phyloP scores from a whole-genome alignment of 2,888 invertebrate genomes.

The Drosophila koepferae region DNA sequence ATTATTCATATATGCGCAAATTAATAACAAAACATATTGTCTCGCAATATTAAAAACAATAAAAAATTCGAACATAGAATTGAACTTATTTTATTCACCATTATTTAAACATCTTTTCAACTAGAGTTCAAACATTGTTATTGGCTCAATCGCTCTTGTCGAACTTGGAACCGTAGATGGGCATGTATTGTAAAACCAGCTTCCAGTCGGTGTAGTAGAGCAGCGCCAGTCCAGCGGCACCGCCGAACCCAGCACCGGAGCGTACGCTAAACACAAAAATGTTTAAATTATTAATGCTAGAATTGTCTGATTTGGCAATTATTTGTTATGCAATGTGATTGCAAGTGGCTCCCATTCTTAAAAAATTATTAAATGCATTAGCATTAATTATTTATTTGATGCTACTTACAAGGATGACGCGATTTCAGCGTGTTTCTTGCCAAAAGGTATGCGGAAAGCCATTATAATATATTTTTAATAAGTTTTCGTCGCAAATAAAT shows the following conservation, averaged over 20 bases:
- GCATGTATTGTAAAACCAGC: slow-evolving; percentile 89
- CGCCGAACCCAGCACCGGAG: slow-evolving; percentile 88
- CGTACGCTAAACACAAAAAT: slow-evolving; percentile 85
- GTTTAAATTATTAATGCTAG: slow-evolving; percentile 2
- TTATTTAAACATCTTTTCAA: slow-evolving; percentile 27
- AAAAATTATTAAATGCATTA: too few species aligned
- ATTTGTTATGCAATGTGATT: slow-evolving; percentile 75
- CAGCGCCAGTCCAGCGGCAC: slow-evolving; percentile 87
- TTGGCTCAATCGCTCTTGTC: slow-evolving; percentile 83
- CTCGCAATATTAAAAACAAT: slow-evolving; percentile 10
- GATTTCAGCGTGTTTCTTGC: slow-evolving; percentile 88
- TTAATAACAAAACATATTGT: slow-evolving; percentile 29
- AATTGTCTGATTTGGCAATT: slow-evolving; percentile 1
- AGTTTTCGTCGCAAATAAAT: slow-evolving; percentile 30
- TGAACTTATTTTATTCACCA: slow-evolving; percentile 38
- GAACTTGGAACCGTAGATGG: slow-evolving; percentile 92
- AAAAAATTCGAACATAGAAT: slow-evolving; percentile 12
- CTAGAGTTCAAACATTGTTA: slow-evolving; percentile 24
- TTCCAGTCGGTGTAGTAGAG: slow-evolving; percentile 93
- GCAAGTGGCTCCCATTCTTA: not conserved
- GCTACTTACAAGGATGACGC: slow-evolving; percentile 85
- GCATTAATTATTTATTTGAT: fast-evolving
- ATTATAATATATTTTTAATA: slow-evolving; percentile 58
- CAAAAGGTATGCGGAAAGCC: slow-evolving; percentile 85
- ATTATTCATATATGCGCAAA: slow-evolving; percentile 2